Percentiles rank a stretch among this genome's conserved stretches.
These are phyloP conservation scores for Bos indicus DNA, from an alignment of 2,113 vertebrate genomes.

Conservation along the genomic window DNA sequence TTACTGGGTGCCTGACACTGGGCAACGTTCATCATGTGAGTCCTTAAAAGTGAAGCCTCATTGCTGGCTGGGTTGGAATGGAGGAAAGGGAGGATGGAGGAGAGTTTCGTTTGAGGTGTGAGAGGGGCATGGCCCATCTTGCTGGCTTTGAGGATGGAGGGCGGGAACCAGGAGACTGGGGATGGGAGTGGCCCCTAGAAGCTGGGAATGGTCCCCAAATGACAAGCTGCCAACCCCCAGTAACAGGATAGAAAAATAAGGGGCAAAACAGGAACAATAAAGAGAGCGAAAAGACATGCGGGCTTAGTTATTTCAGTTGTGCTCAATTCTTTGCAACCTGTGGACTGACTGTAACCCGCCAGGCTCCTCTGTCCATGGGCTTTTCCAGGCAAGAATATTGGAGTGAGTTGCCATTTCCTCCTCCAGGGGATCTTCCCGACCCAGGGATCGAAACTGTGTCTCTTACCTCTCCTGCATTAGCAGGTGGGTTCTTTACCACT, in stretches of 20 bases:
- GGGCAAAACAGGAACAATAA: not conserved
- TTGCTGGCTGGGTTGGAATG: not conserved
- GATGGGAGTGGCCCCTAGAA: not conserved
- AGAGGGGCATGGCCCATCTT: not conserved
- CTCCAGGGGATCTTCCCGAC: not conserved
- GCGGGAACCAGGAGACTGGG: not conserved
- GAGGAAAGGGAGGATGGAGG: not conserved
- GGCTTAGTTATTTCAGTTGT: not conserved
- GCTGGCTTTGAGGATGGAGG: not conserved
- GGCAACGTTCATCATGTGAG: not conserved
- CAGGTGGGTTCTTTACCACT: not conserved
- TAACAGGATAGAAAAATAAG: not conserved
- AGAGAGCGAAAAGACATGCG: not conserved
- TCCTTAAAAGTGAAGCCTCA: not conserved
- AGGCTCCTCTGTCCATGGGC: not conserved
- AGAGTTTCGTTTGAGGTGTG: rapidly evolving
- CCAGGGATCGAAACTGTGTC: not conserved
- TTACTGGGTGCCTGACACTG: not conserved
- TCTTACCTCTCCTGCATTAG: not conserved
- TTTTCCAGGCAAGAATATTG: not conserved
- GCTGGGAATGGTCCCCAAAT: not conserved
- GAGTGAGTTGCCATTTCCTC: not conserved
- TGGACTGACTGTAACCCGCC: not conserved
- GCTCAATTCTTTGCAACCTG: not conserved
- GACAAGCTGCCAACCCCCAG: not conserved